Evolutionary conservation across 2,113 vertebrate genomes (phyloP), one percentile per base, ranked within the genome.

Genomic region (Anhinga rufa): DNA sequence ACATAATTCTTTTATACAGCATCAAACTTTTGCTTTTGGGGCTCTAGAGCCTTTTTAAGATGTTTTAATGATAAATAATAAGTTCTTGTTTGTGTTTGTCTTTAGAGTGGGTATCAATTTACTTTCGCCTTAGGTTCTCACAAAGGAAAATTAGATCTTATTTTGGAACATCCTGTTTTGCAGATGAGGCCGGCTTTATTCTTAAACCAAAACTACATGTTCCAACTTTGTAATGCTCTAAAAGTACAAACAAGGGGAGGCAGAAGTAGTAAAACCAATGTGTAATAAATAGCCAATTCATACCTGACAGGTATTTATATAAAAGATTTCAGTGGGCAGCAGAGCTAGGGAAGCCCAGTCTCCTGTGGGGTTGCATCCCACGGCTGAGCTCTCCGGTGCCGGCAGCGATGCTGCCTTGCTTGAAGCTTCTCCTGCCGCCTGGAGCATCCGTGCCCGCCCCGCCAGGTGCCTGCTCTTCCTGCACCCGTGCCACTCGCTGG

Each of bases 1-100:
- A 88, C 82, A 77, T 95, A 92, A 95, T 95, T 97, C 88, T 95
- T 88, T 96, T 93, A 95, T 93, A 69, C 21, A 84, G 79, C 72
- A 93, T 66, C 68, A 92, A 90, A 90, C 84, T 91, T 95, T 51
- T 90, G 92, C 79, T 97, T 93, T 90, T 88, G 82, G 90, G 76
- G 72, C 60, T 93, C 61, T 54, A 88, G 79, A 93, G 91, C 44
- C 36, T 65, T 83, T 91, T 80, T 0, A 86, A 88, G 86, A 55
- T 85, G 51, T 74, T 95, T 92, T 85, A 92, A 92, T 95, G 91
- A 87, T 87, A 93, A 94, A 82, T 52, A 93, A 58, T 82, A 76
- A 79, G 38, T 76, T 57, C 28, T 82, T 82, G 81, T 92, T 93
- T 93, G 58, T 78, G 58, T 86, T 96, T 96, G 85, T 38, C n/a